Conservation (phyloP, 2,113 vertebrate species). For the Cottus gobio region DNA sequence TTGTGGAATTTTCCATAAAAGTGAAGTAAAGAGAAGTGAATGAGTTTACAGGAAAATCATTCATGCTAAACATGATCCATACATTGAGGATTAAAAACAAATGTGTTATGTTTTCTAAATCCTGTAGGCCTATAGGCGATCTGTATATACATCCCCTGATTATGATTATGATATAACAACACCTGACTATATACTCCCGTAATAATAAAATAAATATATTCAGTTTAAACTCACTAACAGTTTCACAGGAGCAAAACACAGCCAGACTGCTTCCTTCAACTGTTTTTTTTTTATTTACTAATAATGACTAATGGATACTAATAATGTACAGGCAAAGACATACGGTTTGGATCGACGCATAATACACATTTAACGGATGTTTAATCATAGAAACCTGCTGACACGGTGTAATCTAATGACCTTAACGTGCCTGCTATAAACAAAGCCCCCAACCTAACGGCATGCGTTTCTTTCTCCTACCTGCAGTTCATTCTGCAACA, state of each 20-base stretch:
- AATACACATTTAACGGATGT: not conserved
- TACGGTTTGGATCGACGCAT: not conserved
- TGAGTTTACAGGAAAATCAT: not conserved
- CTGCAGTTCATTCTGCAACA: slow-evolving; percentile 69
- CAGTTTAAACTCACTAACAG: not conserved
- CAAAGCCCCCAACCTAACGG: not conserved
- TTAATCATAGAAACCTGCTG: not conserved
- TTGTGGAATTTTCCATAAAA: slow-evolving; percentile 1
- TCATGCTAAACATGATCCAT: not conserved
- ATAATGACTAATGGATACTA: not conserved
- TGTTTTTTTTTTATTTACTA: not conserved
- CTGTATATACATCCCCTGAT: not conserved
- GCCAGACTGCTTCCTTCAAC: not conserved
- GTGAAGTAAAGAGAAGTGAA: not conserved
- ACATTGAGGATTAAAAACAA: not conserved
- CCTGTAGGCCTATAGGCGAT: not conserved
- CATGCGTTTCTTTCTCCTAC: slow-evolving; percentile 48
- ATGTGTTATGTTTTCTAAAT: not conserved
- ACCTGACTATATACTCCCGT: not conserved
- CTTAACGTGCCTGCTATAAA: slow-evolving; percentile 27
- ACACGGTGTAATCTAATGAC: slow-evolving; percentile 20
- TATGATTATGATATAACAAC: not conserved
- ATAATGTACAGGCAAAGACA: not conserved
- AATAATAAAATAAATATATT: not conserved
- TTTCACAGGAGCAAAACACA: not conserved